phyloP scores from a whole-genome alignment of 1,140 invertebrate species.

The Pseudoatta argentina region DNA sequence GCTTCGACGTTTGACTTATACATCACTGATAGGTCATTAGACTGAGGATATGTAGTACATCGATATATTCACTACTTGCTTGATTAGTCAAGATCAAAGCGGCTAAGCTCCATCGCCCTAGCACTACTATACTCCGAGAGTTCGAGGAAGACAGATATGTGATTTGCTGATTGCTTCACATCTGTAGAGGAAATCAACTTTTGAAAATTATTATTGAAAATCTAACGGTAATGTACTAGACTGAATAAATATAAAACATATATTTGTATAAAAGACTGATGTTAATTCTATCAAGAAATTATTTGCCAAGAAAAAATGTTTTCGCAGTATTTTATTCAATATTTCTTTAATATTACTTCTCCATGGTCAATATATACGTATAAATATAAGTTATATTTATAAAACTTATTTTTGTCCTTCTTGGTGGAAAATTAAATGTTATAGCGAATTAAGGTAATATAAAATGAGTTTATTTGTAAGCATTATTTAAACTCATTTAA shows the following conservation, averaged over 20 bases:
- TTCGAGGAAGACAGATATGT: conserved; percentile 6
- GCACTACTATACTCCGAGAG: not conserved
- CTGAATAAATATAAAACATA: not conserved
- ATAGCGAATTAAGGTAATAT: not conserved
- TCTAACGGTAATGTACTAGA: not conserved
- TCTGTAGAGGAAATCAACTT: conserved; percentile 4
- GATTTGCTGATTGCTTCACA: conserved; percentile 24
- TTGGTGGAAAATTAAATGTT: not conserved
- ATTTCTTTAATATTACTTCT: not conserved
- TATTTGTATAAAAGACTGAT: conserved; percentile 40
- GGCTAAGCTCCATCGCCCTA: conserved; percentile 21
- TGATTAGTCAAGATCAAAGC: conserved; percentile 60
- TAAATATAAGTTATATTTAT: not conserved
- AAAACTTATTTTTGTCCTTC: too few species aligned
- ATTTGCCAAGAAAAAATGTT: not conserved
- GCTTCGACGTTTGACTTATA: conserved; percentile 49
- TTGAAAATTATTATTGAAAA: conserved; percentile 13
- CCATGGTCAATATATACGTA: not conserved
- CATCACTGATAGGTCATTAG: conserved; percentile 51
- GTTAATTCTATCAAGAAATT: not conserved
- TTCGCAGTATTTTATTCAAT: not conserved
- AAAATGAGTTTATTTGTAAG: not conserved
- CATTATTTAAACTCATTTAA: not conserved
- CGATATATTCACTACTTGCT: conserved; percentile 52
- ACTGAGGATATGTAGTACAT: conserved; percentile 14